Evolutionary conservation across 2,888 invertebrate genomes (phyloP).

Genomic region (Hirtodrosophila alboralis): DNA sequence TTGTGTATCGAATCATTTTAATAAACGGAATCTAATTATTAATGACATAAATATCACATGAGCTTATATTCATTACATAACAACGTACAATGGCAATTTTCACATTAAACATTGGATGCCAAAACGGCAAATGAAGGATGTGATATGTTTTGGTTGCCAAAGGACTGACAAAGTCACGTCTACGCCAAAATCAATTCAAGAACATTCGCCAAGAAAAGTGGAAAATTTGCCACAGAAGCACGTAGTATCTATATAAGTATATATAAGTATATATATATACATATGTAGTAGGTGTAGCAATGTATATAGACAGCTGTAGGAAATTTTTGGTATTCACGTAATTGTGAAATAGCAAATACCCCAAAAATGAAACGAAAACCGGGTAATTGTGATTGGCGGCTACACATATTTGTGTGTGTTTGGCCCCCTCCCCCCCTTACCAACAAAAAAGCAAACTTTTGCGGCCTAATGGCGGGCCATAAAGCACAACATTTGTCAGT

Average conservation of each 20-base stretch:
- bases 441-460: constrained; percentile 56
- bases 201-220: constrained; percentile 42
- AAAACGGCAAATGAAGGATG: constrained; percentile 39
- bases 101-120: constrained; percentile 72
- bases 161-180: constrained; percentile 59
- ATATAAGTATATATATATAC: not conserved
- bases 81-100: constrained; percentile 61
- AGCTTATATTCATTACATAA: constrained; percentile 64
- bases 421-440: too few relatives aligned
- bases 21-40: constrained; percentile 52
- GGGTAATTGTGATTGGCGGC: constrained; percentile 75
- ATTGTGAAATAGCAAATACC: constrained; percentile 49
- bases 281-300: not conserved
- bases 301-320: not conserved
- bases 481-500: constrained; percentile 73
- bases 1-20: not conserved
- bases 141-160: too few relatives aligned
- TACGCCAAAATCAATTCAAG: constrained; percentile 66
- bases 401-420: constrained; percentile 38
- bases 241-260: constrained; percentile 36
- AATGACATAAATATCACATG: constrained; percentile 63
- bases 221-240: constrained; percentile 44
- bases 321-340: constrained; percentile 1
- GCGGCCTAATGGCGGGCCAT: constrained; percentile 67
- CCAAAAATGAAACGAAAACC: constrained; percentile 27